Base-by-base conservation (phyloP, 1,140 invertebrate genomes). In the Lepidurus packardi region DNA sequence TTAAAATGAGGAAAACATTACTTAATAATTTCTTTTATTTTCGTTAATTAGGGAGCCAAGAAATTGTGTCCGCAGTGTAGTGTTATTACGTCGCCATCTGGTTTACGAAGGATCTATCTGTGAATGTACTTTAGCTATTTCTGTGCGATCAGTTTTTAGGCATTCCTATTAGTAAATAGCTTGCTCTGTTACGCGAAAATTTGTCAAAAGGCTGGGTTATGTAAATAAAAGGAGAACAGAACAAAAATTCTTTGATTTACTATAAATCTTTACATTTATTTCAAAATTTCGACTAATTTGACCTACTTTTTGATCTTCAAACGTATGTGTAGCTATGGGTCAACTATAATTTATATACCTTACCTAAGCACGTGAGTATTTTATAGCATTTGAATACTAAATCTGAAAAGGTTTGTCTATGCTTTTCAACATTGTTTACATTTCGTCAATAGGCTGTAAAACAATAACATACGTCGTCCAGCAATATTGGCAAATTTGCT, bases 61-160 rank as follows among this genome's bases (percentile, higher is more conserved):
- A 97, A 96, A 83, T 88, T 97, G 34, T 98, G 95, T 85, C 95
- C 95, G 0, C 95, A 97, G 83, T 97, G 95, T 85, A 97, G 96
- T 87, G 93, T 94, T 86, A 97, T 97, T 81, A 97, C 95, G 45
- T 93, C 94, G 5, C 90, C 94, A 24, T 88, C 91, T 80, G 94
- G 97, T 87, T 86, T 97, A 76, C 87, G 95, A 80, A 89, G 92
- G 82, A 95, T 97, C 84, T 97, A 94, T 85, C 91, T 97, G 88
- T 97, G 88, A 91, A 42, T 43, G 34, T 65, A 65, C 53, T 65
- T 65, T n/a, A 65, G 1, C 53, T 65, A 21, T 65, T 65, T 65
- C 53, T 65, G 53, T 65, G 16, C 53, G n/a, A 65, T 65, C 34
- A 34, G 34, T 34, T 34, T 34, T 65, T 65, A 65, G 53, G 53